Evolutionary conservation across 1,140 invertebrate genomes (phyloP), one percentile per base, ranked within the genome.

Genomic region (Neodiprion lecontei): DNA sequence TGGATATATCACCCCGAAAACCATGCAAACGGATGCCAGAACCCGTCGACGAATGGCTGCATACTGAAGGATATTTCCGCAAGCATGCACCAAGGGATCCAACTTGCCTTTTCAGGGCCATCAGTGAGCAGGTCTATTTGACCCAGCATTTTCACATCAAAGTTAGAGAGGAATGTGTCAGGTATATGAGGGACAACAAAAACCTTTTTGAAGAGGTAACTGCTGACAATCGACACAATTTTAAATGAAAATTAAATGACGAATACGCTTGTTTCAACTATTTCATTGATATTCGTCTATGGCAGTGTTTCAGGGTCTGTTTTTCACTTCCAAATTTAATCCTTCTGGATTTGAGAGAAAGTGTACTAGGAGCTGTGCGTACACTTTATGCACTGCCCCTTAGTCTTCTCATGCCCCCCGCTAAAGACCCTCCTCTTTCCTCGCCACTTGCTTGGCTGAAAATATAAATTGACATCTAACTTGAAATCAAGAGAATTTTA

Each of bases 31-130:
- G 86, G 77, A 79, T 82, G 47, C 81, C 84, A 17, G 90, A 90
- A 53, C 84, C 89, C 1, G 90, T 94, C 61, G 95, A 97, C 83
- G 91, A 93, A 72, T 96, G 94, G 91, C 84, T 97, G 72, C 93
- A 95, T 72, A 90, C 91, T 61, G 89, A 94, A 81, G 94, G 94
- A 49, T 93, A 93, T 80, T 96, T 94, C 82, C 90, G 95, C 77
- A 97, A 97, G 90, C 92, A 94, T 79, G 92, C 93, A 67, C 94
- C 95, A 65, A 92, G 92, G 79, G 96, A 97, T 89, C 92, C 94
- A 40, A 95, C 93, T 40, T 96, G 94, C 79, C 89, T 97, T 48
- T 97, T 97, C 85, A 90, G 96, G 77, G 94, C 93, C 14, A 91
- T 96, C 47, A 94, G 95, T 21, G 96, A 97, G 88, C 95, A 96